These are phyloP conservation scores for Aphelenchoides bicaudatus DNA, from an alignment of 2,888 invertebrate species.

Conservation along the genomic window DNA sequence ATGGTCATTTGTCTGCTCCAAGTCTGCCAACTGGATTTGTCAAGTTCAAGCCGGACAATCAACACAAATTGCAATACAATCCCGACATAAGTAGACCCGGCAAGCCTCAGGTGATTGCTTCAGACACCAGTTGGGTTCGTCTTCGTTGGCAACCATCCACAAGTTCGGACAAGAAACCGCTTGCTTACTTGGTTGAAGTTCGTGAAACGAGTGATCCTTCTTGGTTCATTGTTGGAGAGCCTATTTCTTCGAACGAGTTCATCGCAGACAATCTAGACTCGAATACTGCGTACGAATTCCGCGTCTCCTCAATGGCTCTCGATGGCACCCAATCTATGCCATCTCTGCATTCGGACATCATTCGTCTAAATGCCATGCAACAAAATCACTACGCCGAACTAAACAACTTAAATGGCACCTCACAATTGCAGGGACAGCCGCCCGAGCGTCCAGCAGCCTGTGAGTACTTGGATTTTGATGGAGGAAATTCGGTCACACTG, in stretches of 20 bases:
- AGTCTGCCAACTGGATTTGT: slow-evolving; percentile 39
- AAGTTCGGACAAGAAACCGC: slow-evolving; percentile 9
- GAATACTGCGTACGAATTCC: slow-evolving; percentile 59
- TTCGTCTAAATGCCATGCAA: slow-evolving; percentile 44
- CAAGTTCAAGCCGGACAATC: slow-evolving; percentile 34
- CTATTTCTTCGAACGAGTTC: slow-evolving; percentile 48
- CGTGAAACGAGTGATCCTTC: slow-evolving; percentile 54
- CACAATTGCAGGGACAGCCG: slow-evolving; percentile 13
- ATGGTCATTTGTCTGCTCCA: slow-evolving; percentile 44
- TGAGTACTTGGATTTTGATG: slow-evolving; percentile 54
- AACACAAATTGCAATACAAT: neutral
- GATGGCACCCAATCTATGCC: slow-evolving; percentile 46
- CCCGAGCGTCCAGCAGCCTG: slow-evolving; percentile 55
- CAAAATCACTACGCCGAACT: slow-evolving; percentile 25
- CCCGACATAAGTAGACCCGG: neutral
- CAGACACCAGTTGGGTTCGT: slow-evolving; percentile 54
- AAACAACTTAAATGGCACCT: neutral
- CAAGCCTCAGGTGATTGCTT: slow-evolving; percentile 46
- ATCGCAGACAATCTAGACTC: slow-evolving; percentile 49
- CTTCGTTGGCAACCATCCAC: slow-evolving; percentile 51
- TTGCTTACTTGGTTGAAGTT: slow-evolving; percentile 54
- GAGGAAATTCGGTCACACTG: slow-evolving; percentile 52
- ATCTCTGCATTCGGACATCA: slow-evolving; percentile 51
- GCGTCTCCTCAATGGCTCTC: slow-evolving; percentile 46
- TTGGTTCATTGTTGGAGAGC: slow-evolving; percentile 51